Evolutionary conservation across 1,140 invertebrate species (phyloP).

Genomic region (Lordiphosa collinella): DNA sequence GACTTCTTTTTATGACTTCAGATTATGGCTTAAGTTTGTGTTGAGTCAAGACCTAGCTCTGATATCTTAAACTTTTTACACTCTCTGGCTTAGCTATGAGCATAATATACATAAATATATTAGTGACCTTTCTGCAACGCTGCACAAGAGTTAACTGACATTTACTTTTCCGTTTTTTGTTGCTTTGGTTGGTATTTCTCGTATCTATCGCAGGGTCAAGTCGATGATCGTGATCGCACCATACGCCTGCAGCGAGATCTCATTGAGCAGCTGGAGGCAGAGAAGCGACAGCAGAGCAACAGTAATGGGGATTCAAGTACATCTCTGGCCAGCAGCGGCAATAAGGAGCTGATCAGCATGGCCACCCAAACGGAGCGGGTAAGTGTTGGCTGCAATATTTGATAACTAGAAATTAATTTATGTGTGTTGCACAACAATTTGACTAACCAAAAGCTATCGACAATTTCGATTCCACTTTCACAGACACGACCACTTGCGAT

Average conservation of each 20-base stretch:
- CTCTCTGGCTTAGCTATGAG: slow-evolving; percentile 65
- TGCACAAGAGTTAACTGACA: slow-evolving; percentile 43
- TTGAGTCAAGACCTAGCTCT: slow-evolving; percentile 32
- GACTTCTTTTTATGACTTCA: slow-evolving; percentile 11
- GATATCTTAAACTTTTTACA: slow-evolving; percentile 37
- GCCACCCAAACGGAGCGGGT: slow-evolving; percentile 88
- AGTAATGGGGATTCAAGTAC: slow-evolving; percentile 2
- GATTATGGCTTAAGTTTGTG: slow-evolving; percentile 39
- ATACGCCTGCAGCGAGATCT: slow-evolving; percentile 85
- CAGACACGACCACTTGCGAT: slow-evolving; percentile 84
- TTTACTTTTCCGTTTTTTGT: slow-evolving; percentile 28
- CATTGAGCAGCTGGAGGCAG: slow-evolving; percentile 80
- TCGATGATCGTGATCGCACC: slow-evolving; percentile 86
- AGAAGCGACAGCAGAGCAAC: slow-evolving; percentile 61
- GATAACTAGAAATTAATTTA: slow-evolving; percentile 5
- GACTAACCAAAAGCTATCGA: slow-evolving; percentile 81
- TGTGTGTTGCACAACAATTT: slow-evolving; percentile 56
- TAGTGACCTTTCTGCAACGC: slow-evolving; percentile 50
- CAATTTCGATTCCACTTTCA: slow-evolving; percentile 67
- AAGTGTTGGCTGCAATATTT: slow-evolving; percentile 30
- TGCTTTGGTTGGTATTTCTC: not conserved
- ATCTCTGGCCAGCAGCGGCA: slow-evolving; percentile 11
- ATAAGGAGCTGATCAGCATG: slow-evolving; percentile 82
- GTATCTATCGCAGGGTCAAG: slow-evolving; percentile 80
- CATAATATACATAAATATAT: slow-evolving; percentile 23